Conservation (phyloP, 2,888 invertebrate genomes). For the Monopis laevigella region DNA sequence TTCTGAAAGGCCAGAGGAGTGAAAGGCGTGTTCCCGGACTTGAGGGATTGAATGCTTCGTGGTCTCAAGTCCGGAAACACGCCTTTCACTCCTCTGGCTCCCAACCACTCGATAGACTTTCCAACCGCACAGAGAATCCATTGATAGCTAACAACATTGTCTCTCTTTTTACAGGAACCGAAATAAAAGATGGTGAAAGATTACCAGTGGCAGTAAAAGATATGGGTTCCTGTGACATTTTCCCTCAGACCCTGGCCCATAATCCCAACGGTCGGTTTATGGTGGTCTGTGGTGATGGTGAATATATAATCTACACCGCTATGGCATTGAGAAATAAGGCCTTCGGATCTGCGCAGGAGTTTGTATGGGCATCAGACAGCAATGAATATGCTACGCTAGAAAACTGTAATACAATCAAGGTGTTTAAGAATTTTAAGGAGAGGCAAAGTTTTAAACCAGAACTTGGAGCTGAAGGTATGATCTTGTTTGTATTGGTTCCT, state of each 20-base stretch:
- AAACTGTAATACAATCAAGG: constrained; percentile 87
- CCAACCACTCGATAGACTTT: too few relatives aligned
- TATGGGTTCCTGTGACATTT: constrained; percentile 99
- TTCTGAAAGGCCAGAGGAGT: too few relatives aligned
- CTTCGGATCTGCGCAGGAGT: constrained; percentile 97
- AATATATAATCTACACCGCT: constrained; percentile 99
- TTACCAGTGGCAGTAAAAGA: constrained; percentile 96
- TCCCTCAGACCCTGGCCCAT: constrained; percentile 97
- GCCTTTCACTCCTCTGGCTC: too few relatives aligned
- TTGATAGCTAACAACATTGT: too few relatives aligned
- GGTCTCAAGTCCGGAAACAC: too few relatives aligned
- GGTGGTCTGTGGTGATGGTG: constrained; percentile 99
- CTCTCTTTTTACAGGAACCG: constrained; percentile 60
- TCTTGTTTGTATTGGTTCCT: too few relatives aligned
- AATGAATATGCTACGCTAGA: constrained; percentile 92
- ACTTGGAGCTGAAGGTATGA: constrained; percentile 89
- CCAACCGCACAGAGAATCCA: too few relatives aligned
- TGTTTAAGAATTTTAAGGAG: constrained; percentile 99
- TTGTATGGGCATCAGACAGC: constrained; percentile 98
- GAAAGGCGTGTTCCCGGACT: too few relatives aligned
- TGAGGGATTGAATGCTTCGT: too few relatives aligned
- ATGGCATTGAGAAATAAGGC: constrained; percentile 99
- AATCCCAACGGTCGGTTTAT: constrained; percentile 95
- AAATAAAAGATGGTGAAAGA: constrained; percentile 90
- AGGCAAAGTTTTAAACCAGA: constrained; percentile 96